Conservation (phyloP, 2,113 vertebrate species). For the Chionodraco myersi region DNA sequence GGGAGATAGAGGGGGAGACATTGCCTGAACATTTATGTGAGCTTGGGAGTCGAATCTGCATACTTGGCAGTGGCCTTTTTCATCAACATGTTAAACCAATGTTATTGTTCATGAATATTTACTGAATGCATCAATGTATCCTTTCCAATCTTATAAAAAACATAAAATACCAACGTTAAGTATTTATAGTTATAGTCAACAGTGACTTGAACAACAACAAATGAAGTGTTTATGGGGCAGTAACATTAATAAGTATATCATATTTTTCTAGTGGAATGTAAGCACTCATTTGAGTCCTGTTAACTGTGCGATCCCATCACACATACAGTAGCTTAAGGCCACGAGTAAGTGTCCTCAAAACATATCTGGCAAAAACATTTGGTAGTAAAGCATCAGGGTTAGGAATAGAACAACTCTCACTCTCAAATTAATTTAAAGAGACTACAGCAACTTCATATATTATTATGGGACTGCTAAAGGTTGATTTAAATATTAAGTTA, state of each 20-base stretch:
- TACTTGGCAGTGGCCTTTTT: not conserved
- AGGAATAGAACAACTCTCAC: not conserved
- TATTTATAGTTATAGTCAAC: not conserved
- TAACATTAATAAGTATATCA: too few species aligned
- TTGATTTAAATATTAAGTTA: not conserved
- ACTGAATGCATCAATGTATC: not conserved
- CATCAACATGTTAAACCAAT: not conserved
- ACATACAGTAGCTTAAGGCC: not conserved
- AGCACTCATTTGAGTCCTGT: not conserved
- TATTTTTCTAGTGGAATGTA: not conserved
- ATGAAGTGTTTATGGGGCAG: not conserved
- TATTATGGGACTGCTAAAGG: not conserved
- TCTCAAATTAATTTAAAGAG: not conserved
- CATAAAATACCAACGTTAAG: too few species aligned
- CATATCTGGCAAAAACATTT: not conserved
- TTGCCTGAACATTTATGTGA: too few species aligned
- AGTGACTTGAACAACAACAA: not conserved
- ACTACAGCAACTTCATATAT: not conserved
- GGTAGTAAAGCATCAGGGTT: not conserved
- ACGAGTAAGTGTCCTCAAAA: not conserved
- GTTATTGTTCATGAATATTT: not conserved
- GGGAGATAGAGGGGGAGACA: too few species aligned
- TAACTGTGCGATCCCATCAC: not conserved
- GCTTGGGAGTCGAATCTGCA: too few species aligned
- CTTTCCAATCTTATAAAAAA: not conserved